A percentile compares a stretch with the other conserved stretches of the same genome.
Evolutionary conservation across 2,888 invertebrate species (phyloP).

Genomic region (Drosophila gaucha): DNA sequence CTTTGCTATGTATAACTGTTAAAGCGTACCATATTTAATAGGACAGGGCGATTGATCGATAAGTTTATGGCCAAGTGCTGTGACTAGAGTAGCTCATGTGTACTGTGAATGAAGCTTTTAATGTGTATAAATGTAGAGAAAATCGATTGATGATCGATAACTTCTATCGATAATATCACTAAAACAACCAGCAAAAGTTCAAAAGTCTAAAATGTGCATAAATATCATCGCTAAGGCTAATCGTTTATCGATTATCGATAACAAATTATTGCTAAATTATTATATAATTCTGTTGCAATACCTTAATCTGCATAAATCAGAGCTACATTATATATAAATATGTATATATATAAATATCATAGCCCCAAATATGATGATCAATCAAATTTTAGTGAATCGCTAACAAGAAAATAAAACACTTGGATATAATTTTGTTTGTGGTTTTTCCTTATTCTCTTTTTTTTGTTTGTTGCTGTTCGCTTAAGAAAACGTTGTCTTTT

Average conservation of each 20-base stretch:
- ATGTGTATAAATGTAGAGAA: no score
- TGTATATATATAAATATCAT: background rate
- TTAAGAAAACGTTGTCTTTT: constrained; percentile 40
- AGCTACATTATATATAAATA: no score
- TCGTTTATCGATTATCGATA: background rate
- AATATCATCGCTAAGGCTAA: no score
- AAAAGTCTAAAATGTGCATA: no score
- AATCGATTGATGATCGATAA: no score
- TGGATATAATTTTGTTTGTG: constrained; percentile 20
- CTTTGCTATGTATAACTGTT: background rate
- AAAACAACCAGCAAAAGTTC: no score
- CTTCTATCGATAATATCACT: background rate
- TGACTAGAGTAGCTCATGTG: no score
- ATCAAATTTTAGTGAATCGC: constrained; percentile 19
- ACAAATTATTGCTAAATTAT: background rate
- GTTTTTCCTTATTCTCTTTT: constrained; percentile 12
- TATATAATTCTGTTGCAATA: no score
- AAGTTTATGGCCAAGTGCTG: no score
- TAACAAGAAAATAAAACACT: constrained; percentile 22
- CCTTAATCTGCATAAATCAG: background rate
- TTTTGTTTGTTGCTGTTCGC: constrained; percentile 6
- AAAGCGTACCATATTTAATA: background rate
- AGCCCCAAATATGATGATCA: constrained; percentile 11
- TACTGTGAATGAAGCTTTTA: no score
- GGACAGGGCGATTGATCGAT: no score